Conservation (phyloP, 2,797 vertebrate species). For the Alosa sapidissima region DNA sequence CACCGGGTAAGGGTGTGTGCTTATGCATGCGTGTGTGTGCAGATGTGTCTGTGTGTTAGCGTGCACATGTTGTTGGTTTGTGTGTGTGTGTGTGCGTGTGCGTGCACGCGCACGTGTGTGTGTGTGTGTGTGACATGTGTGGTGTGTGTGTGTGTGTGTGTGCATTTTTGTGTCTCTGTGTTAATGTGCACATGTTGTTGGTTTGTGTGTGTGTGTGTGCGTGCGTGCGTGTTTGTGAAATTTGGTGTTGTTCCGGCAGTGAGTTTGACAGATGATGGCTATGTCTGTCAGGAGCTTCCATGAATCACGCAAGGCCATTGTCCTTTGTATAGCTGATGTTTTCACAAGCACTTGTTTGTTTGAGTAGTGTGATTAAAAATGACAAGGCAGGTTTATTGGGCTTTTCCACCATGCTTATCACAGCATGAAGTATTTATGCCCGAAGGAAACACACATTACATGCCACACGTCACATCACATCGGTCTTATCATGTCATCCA, state of each 20-base stretch:
- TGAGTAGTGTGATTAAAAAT: not conserved
- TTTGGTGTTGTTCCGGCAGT: not conserved
- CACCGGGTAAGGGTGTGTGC: not conserved
- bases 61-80: not conserved
- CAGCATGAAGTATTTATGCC: not conserved
- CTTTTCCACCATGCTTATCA: not conserved
- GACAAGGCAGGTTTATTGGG: not conserved
- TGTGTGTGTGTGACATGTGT: not conserved
- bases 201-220: not conserved
- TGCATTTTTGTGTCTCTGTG: not conserved
- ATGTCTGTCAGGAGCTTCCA: not conserved
- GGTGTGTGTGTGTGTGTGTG: not conserved
- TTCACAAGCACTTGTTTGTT: conserved; percentile 5
- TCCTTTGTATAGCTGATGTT: not conserved
- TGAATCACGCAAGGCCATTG: not conserved
- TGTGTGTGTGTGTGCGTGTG: not conserved
- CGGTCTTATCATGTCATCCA: not conserved
- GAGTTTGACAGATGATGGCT: not conserved
- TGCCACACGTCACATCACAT: not conserved
- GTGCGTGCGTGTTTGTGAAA: not conserved
- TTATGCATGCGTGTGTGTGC: not conserved
- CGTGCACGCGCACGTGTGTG: not conserved
- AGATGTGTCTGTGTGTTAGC: not conserved
- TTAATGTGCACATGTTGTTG: not conserved
- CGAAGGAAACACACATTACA: not conserved